Base-by-base conservation (phyloP, 2,797 vertebrate species). In the Malurus splendens region DNA sequence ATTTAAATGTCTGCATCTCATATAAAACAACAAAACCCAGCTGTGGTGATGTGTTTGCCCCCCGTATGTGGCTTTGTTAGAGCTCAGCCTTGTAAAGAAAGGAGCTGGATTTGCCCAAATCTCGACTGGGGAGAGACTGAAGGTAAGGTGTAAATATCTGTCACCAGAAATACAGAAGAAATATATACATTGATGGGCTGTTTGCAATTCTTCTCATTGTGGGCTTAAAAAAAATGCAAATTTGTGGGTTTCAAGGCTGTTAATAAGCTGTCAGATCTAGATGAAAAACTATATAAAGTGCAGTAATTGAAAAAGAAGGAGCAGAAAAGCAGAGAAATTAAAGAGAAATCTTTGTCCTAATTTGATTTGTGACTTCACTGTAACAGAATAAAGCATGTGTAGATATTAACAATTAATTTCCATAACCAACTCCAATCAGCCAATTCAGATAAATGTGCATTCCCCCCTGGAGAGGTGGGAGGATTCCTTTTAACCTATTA, bases 321-420 rank as follows among this genome's bases (percentile, higher is more conserved):
- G 61, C 78, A 93, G 72, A 93, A 92, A 82, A 86, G 65, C 56
- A 77, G 22, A 82, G 70, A 92, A 90, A 93, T 89, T 90, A 89
- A 92, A 87, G 64, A 81, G 76, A 94, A 90, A 93, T 92, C 74
- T 91, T 78, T 86, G 82, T 77, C 74, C 33, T 92, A 77, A 94
- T 93, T 93, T 92, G 86, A 93, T 95, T 95, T 93, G 87, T 82
- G 73, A 78, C 32, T 93, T 80, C 77, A 82, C 79, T 93, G 92
- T 93, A 89, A 92, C 61, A 90, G 71, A 93, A 92, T 87, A 94
- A 93, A 94, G 68, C 18, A 1, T 78, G 45, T 83, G 62, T 60
- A 87, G 90, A 78, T 94, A 93, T 86, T 92, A 93, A 89, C 70
- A 89, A 92, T 81, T 87, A 75, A 93, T 94, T 95, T 92, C 81